A percentile compares a stretch with the other conserved stretches of the same genome.
phyloP scores from a whole-genome alignment of 1,140 invertebrate genomes.

The Globodera rostochiensis region DNA sequence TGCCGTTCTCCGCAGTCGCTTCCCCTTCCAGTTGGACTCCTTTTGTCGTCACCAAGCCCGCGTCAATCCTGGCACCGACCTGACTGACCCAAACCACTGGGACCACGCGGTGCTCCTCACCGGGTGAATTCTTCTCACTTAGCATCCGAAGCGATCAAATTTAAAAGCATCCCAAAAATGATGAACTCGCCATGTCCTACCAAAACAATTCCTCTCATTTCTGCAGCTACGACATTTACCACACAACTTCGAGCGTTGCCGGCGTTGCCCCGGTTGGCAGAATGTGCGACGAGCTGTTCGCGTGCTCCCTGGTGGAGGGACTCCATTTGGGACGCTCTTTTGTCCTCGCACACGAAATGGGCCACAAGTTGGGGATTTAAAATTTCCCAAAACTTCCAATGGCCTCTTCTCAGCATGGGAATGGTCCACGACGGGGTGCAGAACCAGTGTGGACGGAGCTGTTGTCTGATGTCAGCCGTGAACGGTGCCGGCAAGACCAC shows the following conservation, averaged over 20 bases:
- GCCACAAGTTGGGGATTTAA: slow-evolving; percentile 57
- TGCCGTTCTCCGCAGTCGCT: not conserved
- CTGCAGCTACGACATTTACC: slow-evolving; percentile 64
- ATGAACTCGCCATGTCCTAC: no score
- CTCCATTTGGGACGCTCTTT: slow-evolving; percentile 63
- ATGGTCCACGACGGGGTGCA: slow-evolving; percentile 66
- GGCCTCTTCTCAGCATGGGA: slow-evolving; percentile 56
- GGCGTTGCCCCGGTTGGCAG: slow-evolving; percentile 64
- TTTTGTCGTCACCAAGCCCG: slow-evolving; percentile 64
- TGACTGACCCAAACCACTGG: slow-evolving; percentile 67
- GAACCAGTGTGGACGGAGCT: slow-evolving; percentile 62
- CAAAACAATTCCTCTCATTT: not conserved
- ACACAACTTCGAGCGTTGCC: slow-evolving; percentile 62
- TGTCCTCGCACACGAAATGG: slow-evolving; percentile 65
- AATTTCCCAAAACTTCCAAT: not conserved
- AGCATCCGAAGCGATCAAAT: slow-evolving; percentile 20
- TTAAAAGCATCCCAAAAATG: no score
- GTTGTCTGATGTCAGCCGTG: slow-evolving; percentile 65
- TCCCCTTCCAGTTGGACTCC: slow-evolving; percentile 39
- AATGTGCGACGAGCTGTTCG: slow-evolving; percentile 66
- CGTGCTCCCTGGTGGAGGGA: slow-evolving; percentile 62
- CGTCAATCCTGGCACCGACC: slow-evolving; percentile 65
- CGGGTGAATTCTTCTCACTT: slow-evolving; percentile 54
- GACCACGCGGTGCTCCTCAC: slow-evolving; percentile 70
- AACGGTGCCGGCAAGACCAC: slow-evolving; percentile 66